Evolutionary conservation across 1,140 invertebrate genomes (phyloP).

Genomic region (Araneus ventricosus): DNA sequence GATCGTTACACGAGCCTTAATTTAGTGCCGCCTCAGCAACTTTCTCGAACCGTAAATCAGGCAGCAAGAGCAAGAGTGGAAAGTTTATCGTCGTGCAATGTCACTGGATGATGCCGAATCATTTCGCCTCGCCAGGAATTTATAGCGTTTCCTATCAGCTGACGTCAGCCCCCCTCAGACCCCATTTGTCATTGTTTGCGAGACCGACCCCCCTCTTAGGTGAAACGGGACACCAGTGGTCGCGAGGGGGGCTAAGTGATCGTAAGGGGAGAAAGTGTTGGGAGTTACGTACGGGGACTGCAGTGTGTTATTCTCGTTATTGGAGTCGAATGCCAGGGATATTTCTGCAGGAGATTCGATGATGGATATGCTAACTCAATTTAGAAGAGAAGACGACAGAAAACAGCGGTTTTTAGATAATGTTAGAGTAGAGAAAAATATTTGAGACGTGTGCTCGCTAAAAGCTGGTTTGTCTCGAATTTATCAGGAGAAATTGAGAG

Average conservation of each 20-base stretch:
- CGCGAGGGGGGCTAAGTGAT: background rate
- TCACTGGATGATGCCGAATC: constrained; percentile 27
- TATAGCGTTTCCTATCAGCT: constrained; percentile 39
- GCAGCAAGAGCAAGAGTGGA: constrained; percentile 33
- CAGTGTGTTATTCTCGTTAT: background rate
- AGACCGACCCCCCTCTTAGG: background rate
- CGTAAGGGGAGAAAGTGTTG: background rate
- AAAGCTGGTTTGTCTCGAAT: no score
- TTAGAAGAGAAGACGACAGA: no score
- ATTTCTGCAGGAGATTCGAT: background rate
- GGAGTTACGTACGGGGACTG: background rate
- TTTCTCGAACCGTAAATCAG: constrained; percentile 25
- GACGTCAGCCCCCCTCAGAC: background rate
- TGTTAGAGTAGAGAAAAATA: no score
- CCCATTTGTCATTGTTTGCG: constrained; percentile 23
- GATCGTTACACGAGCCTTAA: constrained; percentile 15
- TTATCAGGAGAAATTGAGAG: no score
- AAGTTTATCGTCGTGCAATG: constrained; percentile 32
- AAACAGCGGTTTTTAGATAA: no score
- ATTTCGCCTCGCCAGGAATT: constrained; percentile 41
- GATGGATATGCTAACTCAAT: no score
- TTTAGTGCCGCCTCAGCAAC: constrained; percentile 32
- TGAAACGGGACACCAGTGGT: background rate
- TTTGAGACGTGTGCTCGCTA: no score
- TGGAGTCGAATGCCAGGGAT: background rate